A percentile compares a stretch with the other conserved stretches of the same genome.
phyloP scores from a whole-genome alignment of 2,113 vertebrate genomes.

The Eidolon helvum region DNA sequence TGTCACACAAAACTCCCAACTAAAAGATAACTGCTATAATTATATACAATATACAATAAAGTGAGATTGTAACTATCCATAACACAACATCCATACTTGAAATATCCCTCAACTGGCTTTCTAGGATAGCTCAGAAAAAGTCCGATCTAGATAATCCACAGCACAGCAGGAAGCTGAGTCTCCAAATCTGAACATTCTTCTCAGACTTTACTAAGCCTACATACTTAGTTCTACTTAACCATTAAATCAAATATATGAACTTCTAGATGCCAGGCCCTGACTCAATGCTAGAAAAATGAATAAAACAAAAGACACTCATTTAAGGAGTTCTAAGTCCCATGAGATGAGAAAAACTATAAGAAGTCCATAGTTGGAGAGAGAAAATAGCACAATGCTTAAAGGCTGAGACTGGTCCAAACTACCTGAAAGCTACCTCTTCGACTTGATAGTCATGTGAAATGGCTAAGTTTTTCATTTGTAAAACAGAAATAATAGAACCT shows the following conservation, averaged over 20 bases:
- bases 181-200: neutral
- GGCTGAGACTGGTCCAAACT: neutral
- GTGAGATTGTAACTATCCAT: neutral
- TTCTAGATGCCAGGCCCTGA: neutral
- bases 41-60: neutral
- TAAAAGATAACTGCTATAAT: neutral
- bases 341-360: neutral
- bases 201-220: neutral
- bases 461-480: neutral
- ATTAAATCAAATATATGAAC: slow-evolving; percentile 12
- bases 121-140: neutral
- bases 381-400: neutral
- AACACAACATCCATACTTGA: neutral
- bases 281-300: neutral
- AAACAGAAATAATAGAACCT: neutral
- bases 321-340: neutral
- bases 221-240: neutral
- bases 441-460: neutral
- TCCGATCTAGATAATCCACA: neutral
- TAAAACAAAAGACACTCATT: neutral
- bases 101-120: neutral
- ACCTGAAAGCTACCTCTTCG: neutral
- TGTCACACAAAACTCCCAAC: neutral
- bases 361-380: neutral
- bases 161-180: neutral